Conservation (phyloP, 2,797 vertebrate species). For the Melopsittacus undulatus region DNA sequence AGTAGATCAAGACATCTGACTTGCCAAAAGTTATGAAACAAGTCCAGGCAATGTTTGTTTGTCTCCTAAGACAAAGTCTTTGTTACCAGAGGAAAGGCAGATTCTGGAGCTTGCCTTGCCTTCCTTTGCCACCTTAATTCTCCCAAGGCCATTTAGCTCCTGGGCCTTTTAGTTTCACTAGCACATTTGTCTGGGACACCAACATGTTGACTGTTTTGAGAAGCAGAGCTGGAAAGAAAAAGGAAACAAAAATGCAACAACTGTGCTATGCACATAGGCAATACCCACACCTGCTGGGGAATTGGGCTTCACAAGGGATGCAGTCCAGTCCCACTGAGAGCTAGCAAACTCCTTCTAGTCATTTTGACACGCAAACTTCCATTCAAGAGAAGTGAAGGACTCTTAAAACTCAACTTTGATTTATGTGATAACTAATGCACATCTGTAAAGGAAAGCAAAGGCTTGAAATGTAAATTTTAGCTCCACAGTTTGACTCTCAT, state of each 20-base stretch:
- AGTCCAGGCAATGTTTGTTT: neutral
- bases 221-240: neutral
- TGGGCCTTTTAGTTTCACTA: neutral
- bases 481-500: neutral
- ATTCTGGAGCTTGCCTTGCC: neutral
- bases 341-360: neutral
- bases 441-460: neutral
- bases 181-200: neutral
- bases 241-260: neutral
- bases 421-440: neutral
- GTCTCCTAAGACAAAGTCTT: neutral
- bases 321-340: neutral
- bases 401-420: neutral
- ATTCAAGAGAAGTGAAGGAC: neutral
- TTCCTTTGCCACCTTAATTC: neutral
- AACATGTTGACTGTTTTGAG: neutral
- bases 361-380: neutral
- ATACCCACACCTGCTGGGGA: neutral
- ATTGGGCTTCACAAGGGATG: neutral
- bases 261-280: neutral
- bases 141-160: neutral
- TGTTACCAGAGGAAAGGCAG: neutral
- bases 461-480: neutral
- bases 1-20: neutral
- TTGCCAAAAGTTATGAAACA: neutral